Evolutionary conservation across 1,140 invertebrate species (phyloP).

Genomic region (Drosophila ohnishii): DNA sequence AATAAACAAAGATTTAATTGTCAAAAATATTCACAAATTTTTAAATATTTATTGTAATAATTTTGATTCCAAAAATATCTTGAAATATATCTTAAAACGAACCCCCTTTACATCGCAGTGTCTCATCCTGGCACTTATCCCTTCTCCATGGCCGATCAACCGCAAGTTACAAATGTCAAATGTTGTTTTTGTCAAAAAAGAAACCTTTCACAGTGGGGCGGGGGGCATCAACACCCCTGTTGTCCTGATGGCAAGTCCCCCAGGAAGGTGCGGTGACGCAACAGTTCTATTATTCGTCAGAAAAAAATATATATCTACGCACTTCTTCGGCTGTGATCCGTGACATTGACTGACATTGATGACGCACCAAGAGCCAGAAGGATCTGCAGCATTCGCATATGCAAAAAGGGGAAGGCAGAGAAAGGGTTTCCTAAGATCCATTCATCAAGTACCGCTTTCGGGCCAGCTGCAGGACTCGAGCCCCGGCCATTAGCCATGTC

Average conservation of each 20-base stretch:
- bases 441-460: constrained; percentile 12
- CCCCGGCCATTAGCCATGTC: constrained; percentile 38
- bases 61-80: background rate
- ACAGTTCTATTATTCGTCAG: constrained; percentile 62
- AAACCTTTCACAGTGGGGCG: constrained; percentile 55
- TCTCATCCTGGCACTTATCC: constrained; percentile 53
- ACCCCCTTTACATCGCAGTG: background rate
- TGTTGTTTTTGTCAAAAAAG: constrained; percentile 71
- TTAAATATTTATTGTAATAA: no score
- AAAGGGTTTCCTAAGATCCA: constrained; percentile 16
- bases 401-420: background rate
- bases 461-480: constrained; percentile 36
- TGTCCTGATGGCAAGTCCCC: constrained; percentile 3
- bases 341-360: constrained; percentile 76
- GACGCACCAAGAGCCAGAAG: constrained; percentile 36
- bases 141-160: constrained; percentile 74
- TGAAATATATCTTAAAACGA: background rate
- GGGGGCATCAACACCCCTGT: background rate
- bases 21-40: no score
- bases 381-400: constrained; percentile 34
- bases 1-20: no score
- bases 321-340: constrained; percentile 46
- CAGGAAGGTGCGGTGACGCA: constrained; percentile 71
- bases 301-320: constrained; percentile 47
- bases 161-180: constrained; percentile 82